Evolutionary conservation across 2,797 vertebrate species (phyloP).

Genomic region (Brotogeris chrysoptera): DNA sequence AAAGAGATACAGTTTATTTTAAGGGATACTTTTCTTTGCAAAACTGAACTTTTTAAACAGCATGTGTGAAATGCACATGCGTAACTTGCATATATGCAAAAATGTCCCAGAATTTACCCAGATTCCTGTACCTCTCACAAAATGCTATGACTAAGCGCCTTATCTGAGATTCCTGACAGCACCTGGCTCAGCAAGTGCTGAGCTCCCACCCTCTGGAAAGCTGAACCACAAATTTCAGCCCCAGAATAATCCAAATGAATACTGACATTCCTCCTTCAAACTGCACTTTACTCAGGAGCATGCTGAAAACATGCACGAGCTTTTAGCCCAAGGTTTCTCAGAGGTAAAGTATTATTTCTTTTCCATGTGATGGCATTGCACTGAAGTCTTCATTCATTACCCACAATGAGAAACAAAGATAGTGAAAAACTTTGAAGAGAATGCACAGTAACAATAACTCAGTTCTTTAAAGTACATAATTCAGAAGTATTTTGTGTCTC

Average conservation of each 20-base stretch:
- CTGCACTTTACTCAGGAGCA: neutral
- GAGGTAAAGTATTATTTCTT: neutral
- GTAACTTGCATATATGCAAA: neutral
- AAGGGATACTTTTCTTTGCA: neutral
- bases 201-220: neutral
- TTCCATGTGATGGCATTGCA: neutral
- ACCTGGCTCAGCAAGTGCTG: neutral
- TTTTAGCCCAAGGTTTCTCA: neutral
- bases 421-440: neutral
- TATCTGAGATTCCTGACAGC: neutral
- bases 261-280: neutral
- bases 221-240: neutral
- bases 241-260: neutral
- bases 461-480: neutral
- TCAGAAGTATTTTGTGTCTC: neutral
- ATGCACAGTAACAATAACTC: neutral
- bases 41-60: neutral
- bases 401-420: neutral
- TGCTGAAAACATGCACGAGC: fast-evolving
- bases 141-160: neutral
- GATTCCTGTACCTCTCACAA: neutral
- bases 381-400: neutral
- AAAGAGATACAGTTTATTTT: neutral
- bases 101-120: neutral
- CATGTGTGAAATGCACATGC: fast-evolving